A percentile compares a stretch with the other conserved stretches of the same genome.
Conservation (phyloP, 2,888 invertebrate species). For the Pollenia labialis region DNA sequence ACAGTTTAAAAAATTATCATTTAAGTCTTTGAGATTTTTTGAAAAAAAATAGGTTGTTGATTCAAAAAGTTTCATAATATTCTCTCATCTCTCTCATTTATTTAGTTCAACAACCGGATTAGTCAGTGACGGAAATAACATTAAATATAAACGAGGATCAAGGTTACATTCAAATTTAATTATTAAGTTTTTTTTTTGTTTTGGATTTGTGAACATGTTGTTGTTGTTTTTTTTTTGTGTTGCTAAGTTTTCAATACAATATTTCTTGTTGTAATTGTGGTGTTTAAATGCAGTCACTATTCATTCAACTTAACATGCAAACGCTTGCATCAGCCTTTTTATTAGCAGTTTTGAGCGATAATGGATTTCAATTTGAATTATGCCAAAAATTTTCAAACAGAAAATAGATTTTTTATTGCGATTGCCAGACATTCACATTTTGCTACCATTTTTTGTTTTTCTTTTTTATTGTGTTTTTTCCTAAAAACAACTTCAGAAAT, state of each 20-base stretch:
- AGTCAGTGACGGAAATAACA: slow-evolving; percentile 61
- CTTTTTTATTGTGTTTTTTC: slow-evolving; percentile 8
- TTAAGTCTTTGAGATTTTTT: neutral
- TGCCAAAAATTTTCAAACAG: slow-evolving; percentile 13
- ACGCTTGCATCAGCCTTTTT: slow-evolving; percentile 50
- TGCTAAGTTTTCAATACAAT: neutral
- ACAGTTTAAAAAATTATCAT: no score
- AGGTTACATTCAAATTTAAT: slow-evolving; percentile 70
- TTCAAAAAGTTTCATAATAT: no score
- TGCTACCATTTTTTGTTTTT: slow-evolving; percentile 30
- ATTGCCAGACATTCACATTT: slow-evolving; percentile 60
- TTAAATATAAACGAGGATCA: slow-evolving; percentile 61
- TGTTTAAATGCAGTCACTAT: neutral
- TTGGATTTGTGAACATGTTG: neutral
- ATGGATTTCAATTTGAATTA: slow-evolving; percentile 49
- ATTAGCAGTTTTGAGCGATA: slow-evolving; percentile 16
- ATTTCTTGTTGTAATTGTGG: slow-evolving; percentile 20
- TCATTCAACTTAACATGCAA: slow-evolving; percentile 35
- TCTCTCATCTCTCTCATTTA: neutral
- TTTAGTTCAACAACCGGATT: slow-evolving; percentile 49
- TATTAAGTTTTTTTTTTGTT: slow-evolving; percentile 12
- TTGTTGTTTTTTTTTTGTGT: neutral
- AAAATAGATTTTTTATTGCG: neutral
- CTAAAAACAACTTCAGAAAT: slow-evolving; percentile 34
- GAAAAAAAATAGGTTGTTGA: no score